Base-by-base conservation (phyloP, 2,888 invertebrate species). In the Adelphocoris suturalis region DNA sequence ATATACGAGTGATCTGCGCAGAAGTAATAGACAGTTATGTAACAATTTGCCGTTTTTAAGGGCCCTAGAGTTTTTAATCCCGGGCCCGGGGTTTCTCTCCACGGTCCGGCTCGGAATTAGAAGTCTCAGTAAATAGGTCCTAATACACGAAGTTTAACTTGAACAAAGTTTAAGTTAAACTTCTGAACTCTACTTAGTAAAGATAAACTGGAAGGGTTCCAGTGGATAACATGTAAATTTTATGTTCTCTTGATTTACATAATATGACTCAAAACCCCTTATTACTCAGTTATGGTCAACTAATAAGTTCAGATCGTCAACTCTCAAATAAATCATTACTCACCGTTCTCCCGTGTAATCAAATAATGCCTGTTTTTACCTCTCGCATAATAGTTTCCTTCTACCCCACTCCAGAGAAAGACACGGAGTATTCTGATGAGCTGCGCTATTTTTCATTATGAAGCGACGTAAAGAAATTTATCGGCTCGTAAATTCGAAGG, bases 251-350 rank as follows among this genome's bases (percentile, higher is more conserved):
- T 84, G 75, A n/a, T 86, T 86, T 68, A 75, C 86, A 86, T 86
- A 86, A 86, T 86, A 86, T 75, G 86, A 46, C 19, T 27, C 86
- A 23, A 75, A 75, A 86, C 47, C 86, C 75, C 86, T 61, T 75
- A 86, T 86, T 86, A 86, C 47, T 86, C 75, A 47, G 11, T 86
- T 48, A 86, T 86, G 47, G 68, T 61, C 46, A 52, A 82, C 75
- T 86, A 75, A 86, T 86, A 61, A 86, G 86, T 68, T 68, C 12
- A n/a, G 46, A 68, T 86, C 19, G 86, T 37, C 37, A 16, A 68
- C 86, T 68, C 46, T 46, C 75, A 68, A n/a, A 61, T 86, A 86
- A 86, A 86, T 86, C 86, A 85, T 16, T 23, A 23, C 47, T 82
- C 19, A 27, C 16, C 23, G 19, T 23, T 23, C 27, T 82, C 52